phyloP scores from a whole-genome alignment of 2,888 invertebrate genomes.

The Octonoba sinensis region DNA sequence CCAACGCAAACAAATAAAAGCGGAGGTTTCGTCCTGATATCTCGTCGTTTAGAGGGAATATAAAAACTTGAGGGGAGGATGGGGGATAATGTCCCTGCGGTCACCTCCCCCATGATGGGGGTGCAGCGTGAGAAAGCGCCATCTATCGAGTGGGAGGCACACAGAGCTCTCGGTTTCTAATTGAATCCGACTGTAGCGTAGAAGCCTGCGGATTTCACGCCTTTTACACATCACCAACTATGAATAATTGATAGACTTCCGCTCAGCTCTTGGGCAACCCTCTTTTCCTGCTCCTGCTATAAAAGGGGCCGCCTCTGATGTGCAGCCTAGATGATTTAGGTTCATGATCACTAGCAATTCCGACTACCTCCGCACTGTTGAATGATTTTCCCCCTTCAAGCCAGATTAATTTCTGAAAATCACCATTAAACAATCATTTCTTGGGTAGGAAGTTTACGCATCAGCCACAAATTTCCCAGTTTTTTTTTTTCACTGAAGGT shows the following conservation, averaged over 20 bases:
- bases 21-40: conserved; percentile 7
- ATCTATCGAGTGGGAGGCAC: conserved; percentile 33
- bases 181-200: conserved; percentile 37
- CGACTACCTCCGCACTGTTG: not conserved
- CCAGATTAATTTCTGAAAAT: too few relatives aligned
- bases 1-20: conserved; percentile 35
- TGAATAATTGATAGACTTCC: conserved; percentile 62
- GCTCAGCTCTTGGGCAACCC: conserved; percentile 17
- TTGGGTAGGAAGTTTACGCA: too few relatives aligned
- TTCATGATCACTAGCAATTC: not conserved
- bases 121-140: conserved; percentile 47
- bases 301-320: not conserved
- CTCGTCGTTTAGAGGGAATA: conserved; percentile 4
- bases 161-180: conserved; percentile 29
- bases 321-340: not conserved
- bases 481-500: too few relatives aligned
- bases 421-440: too few relatives aligned
- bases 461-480: too few relatives aligned
- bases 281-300: not conserved
- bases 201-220: conserved; percentile 52
- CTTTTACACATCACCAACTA: conserved; percentile 58
- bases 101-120: conserved; percentile 25
- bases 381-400: too few relatives aligned
- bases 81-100: conserved; percentile 49
- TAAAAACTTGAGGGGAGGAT: conserved; percentile 28